Base-by-base conservation (phyloP, 2,797 vertebrate species). In the Heterohyrax brucei region DNA sequence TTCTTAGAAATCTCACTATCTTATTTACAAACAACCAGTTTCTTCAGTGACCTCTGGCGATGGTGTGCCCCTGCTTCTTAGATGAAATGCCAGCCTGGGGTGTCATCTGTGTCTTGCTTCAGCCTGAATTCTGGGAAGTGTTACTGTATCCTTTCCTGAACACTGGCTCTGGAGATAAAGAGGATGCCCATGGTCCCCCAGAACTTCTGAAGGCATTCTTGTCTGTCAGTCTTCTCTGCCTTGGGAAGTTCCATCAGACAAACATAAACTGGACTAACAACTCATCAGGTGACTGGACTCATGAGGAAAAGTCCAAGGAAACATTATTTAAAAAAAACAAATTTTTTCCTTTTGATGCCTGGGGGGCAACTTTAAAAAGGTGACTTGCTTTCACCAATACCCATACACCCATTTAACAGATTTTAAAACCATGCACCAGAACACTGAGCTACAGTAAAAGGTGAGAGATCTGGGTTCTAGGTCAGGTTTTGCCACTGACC, bases 81-180 rank as follows among this genome's bases (percentile, higher is more conserved):
- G n/a, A 50, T 26, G 79, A 96, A 83, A 93, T 46, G 61, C 73
- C 82, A 88, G 85, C 64, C 79, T 48, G 76, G 86, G 73, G 73
- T 10, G 66, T 87, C 95, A 91, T 92, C 92, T 86, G 72, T 95
- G 90, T 96, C 96, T 94, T 88, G 77, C 92, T 95, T 85, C 68
- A 68, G 83, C 61, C 78, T 95, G 92, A 96, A 94, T 96, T 95
- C 96, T 95, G 96, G 96, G 97, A 98, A 97, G 94, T 96, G 83
- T n/a, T 75, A 86, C 88, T 39, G 0, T 89, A 95, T 96, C 94
- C 93, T 83, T 95, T 95, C 87, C 93, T 97, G 92, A 95, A 94
- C 82, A 77, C 97, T 97, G 76, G 94, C 91, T 97, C 96, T 97
- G 93, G 97, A 98, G 97, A 98, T 98, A 95, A 79, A 90, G 39